These are phyloP conservation scores for Uropsilus gracilis DNA, from an alignment of 2,113 vertebrate species.

Conservation along the genomic window DNA sequence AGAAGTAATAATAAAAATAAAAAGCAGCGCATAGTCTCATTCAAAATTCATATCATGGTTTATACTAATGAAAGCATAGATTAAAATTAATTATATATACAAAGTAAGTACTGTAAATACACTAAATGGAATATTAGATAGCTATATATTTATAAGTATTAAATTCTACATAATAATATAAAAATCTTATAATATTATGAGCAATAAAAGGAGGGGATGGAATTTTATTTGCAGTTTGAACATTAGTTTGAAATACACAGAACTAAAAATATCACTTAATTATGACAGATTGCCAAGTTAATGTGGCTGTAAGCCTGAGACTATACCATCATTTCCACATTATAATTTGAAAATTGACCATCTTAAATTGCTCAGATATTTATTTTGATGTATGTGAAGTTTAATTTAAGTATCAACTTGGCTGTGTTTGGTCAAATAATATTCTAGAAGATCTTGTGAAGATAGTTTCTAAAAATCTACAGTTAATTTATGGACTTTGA, in stretches of 20 bases:
- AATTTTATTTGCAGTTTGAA: slow-evolving; percentile 1
- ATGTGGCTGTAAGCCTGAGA: background rate
- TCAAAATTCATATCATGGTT: background rate
- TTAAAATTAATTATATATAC: no score
- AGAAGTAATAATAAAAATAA: background rate
- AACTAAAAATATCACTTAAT: background rate
- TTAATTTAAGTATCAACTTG: background rate
- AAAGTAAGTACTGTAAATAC: background rate
- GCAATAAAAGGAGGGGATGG: background rate
- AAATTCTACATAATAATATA: background rate
- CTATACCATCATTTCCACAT: background rate
- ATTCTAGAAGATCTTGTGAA: background rate
- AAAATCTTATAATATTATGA: background rate
- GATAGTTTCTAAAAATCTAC: no score
- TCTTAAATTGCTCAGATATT: background rate
- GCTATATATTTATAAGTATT: background rate
- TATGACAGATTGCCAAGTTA: background rate
- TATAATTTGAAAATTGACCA: background rate
- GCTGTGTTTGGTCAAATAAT: background rate
- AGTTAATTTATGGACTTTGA: background rate
- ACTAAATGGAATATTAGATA: background rate
- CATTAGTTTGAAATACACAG: background rate
- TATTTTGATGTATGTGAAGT: background rate
- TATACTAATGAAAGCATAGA: background rate
- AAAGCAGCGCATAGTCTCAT: background rate